Base-by-base conservation (phyloP, 2,888 invertebrate genomes). In the Pseudanteris insignis region DNA sequence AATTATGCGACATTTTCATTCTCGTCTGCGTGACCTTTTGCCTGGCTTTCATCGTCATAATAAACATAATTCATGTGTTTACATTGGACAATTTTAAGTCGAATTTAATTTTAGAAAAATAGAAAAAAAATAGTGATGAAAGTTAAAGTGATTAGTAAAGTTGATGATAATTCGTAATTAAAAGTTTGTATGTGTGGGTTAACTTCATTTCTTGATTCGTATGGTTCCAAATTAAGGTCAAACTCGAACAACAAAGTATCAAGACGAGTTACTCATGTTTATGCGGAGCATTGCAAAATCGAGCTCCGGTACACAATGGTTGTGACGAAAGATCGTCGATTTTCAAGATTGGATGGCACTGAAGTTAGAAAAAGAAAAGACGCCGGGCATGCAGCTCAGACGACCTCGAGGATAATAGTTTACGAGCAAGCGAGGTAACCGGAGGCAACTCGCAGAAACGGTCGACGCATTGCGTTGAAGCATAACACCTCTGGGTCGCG, bases 361-460 rank as follows among this genome's bases (percentile, higher is more conserved):
- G 8, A n/a, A 26, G 21, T 21, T 13, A 24, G 14, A 12, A 9
- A 2, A 15, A 29, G 2, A 13, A 41, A 41, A 21, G 11, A 15
- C 12, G 15, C 2, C 9, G 32, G 7, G 13, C 1, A 26, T 26
- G 26, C 5, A 50, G 46, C 14, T 32, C 44, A 33, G 59, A 46
- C 55, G 51, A 47, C 46, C 65, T 72, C 70, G 69, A 64, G 69
- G 68, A 71, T 70, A 71, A 71, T 67, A 67, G 65, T 74, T 73
- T 71, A 72, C 70, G 74, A 69, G 64, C 68, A 50, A 53, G 40
- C 26, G 48, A 57, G 54, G 44, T 33, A 48, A 60, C 51, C 58
- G 57, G 46, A 58, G 65, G 43, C 50, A 60, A 54, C 62, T 28
- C 38, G 32, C 37, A 40, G 50, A 48, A 37, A 40, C 34, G 33